Evolutionary conservation across 2,888 invertebrate genomes (phyloP).

Genomic region (Cremastobaeus sp.): DNA sequence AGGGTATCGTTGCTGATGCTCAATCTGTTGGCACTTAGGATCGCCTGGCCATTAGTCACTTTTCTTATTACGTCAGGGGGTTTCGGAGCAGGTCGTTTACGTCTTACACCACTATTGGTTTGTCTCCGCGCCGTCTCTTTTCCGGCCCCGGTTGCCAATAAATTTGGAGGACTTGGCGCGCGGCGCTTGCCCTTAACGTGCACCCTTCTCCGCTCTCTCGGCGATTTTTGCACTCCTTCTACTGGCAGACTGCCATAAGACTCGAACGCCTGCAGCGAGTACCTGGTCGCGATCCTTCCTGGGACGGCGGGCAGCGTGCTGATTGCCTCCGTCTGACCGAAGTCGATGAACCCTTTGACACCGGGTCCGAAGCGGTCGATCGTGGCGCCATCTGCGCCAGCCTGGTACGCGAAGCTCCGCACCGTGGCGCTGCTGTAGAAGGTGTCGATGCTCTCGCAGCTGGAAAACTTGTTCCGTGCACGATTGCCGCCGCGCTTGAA

Average conservation of each 20-base stretch:
- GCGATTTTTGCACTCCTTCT: slow-evolving; percentile 17
- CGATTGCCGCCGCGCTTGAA: slow-evolving; percentile 82
- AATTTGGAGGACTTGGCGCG: slow-evolving; percentile 85
- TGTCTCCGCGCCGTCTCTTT: slow-evolving; percentile 25
- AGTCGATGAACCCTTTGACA: slow-evolving; percentile 67
- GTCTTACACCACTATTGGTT: slow-evolving; percentile 58
- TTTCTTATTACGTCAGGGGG: slow-evolving; percentile 76
- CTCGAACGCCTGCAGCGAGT: slow-evolving; percentile 71
- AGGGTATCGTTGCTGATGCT: slow-evolving; percentile 75
- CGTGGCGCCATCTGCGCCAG: slow-evolving; percentile 70
- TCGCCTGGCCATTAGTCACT: slow-evolving; percentile 24
- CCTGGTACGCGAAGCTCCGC: slow-evolving; percentile 84
- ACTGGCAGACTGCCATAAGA: slow-evolving; percentile 69
- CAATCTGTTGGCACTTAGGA: slow-evolving; percentile 37
- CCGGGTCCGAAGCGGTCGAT: slow-evolving; percentile 73
- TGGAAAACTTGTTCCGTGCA: slow-evolving; percentile 75
- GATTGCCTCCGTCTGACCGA: slow-evolving; percentile 49
- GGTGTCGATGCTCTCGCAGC: slow-evolving; percentile 83
- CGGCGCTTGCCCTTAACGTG: slow-evolving; percentile 88
- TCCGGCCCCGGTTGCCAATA: slow-evolving; percentile 54
- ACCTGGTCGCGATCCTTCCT: slow-evolving; percentile 68
- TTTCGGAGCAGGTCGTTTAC: slow-evolving; percentile 80
- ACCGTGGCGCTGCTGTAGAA: slow-evolving; percentile 86
- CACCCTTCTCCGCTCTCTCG: slow-evolving; percentile 80
- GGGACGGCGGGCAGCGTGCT: slow-evolving; percentile 69